Evolutionary conservation across 2,797 vertebrate genomes (phyloP).

Genomic region (Discoglossus pictus): DNA sequence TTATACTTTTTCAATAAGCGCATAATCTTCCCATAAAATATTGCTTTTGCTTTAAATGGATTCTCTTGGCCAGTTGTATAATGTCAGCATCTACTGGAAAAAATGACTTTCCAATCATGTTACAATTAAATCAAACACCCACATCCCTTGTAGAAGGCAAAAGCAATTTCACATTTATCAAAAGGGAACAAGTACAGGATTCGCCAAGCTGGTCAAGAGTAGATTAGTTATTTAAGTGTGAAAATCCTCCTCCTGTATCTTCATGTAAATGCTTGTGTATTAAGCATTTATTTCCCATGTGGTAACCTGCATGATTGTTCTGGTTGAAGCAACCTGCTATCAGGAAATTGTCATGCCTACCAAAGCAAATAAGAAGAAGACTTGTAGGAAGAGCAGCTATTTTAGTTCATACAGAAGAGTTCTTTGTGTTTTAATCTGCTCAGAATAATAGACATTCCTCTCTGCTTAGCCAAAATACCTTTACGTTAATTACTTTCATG

Average conservation of each 20-base stretch:
- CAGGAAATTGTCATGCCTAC: constrained; percentile 46
- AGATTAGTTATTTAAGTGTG: constrained; percentile 36
- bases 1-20: not conserved
- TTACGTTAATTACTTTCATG: constrained; percentile 40
- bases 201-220: constrained; percentile 28
- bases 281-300: constrained; percentile 48
- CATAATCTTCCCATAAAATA: not conserved
- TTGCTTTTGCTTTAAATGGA: not conserved
- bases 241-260: constrained; percentile 25
- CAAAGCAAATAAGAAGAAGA: constrained; percentile 39
- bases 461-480: constrained; percentile 23
- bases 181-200: constrained; percentile 24
- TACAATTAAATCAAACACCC: constrained; percentile 15
- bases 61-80: not conserved
- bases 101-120: constrained; percentile 33
- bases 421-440: constrained; percentile 40
- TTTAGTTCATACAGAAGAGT: constrained; percentile 42
- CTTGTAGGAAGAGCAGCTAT: constrained; percentile 35
- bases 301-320: constrained; percentile 42
- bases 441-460: constrained; percentile 38
- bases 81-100: constrained; percentile 16
- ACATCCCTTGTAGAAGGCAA: constrained; percentile 29
- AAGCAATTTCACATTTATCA: constrained; percentile 40
- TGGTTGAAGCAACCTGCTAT: constrained; percentile 36
- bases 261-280: constrained; percentile 32